Percentiles rank a stretch among this genome's conserved stretches.
phyloP scores from a whole-genome alignment of 1,140 invertebrate genomes.

The Lasioglossum albipes region DNA sequence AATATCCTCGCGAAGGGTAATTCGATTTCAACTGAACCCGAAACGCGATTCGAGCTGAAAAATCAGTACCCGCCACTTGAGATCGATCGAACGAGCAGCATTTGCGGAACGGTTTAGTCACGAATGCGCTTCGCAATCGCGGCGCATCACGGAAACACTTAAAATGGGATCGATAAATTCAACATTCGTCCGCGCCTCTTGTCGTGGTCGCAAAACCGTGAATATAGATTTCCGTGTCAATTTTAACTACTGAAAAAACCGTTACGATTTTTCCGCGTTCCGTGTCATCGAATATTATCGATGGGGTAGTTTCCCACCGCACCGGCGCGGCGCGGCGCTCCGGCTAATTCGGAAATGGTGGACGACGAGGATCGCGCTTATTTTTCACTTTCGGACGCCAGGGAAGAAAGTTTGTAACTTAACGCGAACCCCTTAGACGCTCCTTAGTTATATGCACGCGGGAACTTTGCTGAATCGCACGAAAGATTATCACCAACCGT shows the following conservation, averaged over 20 bases:
- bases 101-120: slow-evolving; percentile 1
- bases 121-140: neutral
- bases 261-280: slow-evolving; percentile 15
- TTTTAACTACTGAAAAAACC: slow-evolving; percentile 26
- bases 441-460: neutral
- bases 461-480: neutral
- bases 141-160: neutral
- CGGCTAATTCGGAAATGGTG: slow-evolving; percentile 12
- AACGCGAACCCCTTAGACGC: neutral
- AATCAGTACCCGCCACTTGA: neutral
- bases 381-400: neutral
- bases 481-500: neutral
- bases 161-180: slow-evolving; percentile 11
- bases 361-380: neutral
- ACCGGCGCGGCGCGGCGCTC: no score
- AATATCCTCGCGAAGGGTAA: neutral
- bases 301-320: no score
- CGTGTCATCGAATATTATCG: neutral
- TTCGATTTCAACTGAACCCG: neutral
- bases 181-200: neutral
- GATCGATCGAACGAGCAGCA: neutral
- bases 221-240: slow-evolving; percentile 13
- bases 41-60: neutral
- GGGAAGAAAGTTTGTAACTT: neutral
- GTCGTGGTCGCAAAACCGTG: neutral